phyloP scores from a whole-genome alignment of 2,113 vertebrate genomes.

The Pygoscelis antarcticus region DNA sequence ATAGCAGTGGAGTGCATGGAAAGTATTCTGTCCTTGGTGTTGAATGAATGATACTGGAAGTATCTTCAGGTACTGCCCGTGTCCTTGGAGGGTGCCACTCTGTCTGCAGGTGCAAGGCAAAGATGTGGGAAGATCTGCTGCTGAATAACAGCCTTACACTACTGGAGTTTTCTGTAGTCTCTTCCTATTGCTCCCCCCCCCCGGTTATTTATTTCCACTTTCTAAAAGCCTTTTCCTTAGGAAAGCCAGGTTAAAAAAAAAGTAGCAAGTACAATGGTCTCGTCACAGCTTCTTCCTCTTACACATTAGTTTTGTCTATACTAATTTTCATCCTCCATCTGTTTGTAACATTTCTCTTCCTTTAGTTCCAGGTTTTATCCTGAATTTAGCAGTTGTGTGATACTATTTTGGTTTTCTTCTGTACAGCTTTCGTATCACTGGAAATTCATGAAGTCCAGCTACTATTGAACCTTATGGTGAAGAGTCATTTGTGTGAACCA shows the following conservation, averaged over 20 bases:
- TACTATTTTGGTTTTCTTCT: neutral
- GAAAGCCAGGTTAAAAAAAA: neutral
- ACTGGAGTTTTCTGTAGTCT: neutral
- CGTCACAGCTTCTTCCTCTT: neutral
- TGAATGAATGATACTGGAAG: neutral
- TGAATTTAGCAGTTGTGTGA: neutral
- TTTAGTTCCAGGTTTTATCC: neutral
- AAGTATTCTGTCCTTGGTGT: neutral
- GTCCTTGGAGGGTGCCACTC: neutral
- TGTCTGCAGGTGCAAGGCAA: neutral
- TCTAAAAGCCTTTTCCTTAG: neutral
- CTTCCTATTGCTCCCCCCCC: neutral
- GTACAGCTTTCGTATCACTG: neutral
- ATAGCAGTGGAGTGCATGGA: neutral
- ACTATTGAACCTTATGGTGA: neutral
- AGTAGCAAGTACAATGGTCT: neutral
- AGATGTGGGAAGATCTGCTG: neutral
- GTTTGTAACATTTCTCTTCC: neutral
- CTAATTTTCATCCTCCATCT: neutral
- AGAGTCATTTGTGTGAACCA: neutral
- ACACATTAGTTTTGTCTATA: neutral
- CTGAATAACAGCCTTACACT: neutral
- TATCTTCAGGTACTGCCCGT: neutral
- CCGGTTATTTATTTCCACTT: neutral
- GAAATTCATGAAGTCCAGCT: neutral